These are phyloP conservation scores for Andrena haemorrhoa DNA, from an alignment of 2,888 invertebrate species.

Conservation along the genomic window DNA sequence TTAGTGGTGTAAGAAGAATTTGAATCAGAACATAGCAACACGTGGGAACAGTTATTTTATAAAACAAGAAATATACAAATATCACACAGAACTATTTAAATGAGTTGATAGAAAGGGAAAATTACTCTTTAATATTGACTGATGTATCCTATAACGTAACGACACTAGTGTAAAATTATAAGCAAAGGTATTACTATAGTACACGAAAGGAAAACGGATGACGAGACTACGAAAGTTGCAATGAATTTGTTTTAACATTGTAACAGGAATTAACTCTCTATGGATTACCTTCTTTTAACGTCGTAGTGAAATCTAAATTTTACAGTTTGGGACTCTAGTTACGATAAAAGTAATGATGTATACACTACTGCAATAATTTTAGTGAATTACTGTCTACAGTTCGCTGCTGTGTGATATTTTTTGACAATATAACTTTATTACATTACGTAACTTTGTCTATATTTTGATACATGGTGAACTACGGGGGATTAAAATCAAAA, in stretches of 20 bases:
- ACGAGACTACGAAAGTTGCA: conserved; percentile 6
- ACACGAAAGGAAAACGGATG: conserved; percentile 6
- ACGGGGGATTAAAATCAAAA: conserved; percentile 21
- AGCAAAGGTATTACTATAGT: conserved; percentile 19
- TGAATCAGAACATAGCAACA: conserved; percentile 9
- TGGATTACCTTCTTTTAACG: conserved; percentile 3
- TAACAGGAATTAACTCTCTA: neutral
- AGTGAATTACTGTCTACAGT: conserved; percentile 5
- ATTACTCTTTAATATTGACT: conserved; percentile 38
- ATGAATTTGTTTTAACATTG: conserved; percentile 15
- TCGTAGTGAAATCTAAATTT: neutral
- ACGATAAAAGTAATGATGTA: conserved; percentile 1
- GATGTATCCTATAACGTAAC: conserved; percentile 20
- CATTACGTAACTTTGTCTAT: conserved; percentile 23
- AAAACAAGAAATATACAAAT: conserved; percentile 20
- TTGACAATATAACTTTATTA: conserved; percentile 21
- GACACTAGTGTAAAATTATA: conserved; percentile 13
- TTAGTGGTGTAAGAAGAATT: neutral
- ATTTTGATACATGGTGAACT: conserved; percentile 22
- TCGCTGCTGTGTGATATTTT: conserved; percentile 23
- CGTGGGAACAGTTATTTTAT: conserved; percentile 41
- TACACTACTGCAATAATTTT: conserved; percentile 7
- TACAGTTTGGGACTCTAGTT: conserved; percentile 13
- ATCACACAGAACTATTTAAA: conserved; percentile 4
- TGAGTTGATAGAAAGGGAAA: conserved; percentile 9